Percentiles rank a stretch among this genome's conserved stretches.
Evolutionary conservation across 2,113 vertebrate species (phyloP).

Genomic region (Malurus alboscapulatus): DNA sequence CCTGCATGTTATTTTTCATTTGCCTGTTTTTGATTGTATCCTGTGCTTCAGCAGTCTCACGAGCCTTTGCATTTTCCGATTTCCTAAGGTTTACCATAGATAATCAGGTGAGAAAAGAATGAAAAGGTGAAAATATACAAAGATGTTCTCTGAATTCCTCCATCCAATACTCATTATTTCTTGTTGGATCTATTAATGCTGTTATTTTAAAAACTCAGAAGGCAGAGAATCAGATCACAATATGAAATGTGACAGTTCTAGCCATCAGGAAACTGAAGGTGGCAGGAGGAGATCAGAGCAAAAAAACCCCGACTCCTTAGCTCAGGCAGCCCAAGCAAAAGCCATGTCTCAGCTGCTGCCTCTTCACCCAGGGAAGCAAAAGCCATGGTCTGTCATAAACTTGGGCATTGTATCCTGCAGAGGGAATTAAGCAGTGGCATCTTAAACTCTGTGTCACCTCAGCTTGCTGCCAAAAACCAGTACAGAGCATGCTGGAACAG

Average conservation of each 20-base stretch:
- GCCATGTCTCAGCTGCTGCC: neutral
- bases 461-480: neutral
- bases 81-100: neutral
- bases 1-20: neutral
- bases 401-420: neutral
- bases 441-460: neutral
- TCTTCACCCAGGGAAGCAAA: neutral
- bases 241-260: neutral
- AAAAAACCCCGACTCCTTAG: neutral
- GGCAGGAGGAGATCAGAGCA: neutral
- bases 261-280: neutral
- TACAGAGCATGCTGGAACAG: neutral
- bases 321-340: neutral
- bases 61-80: neutral
- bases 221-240: neutral
- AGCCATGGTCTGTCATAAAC: neutral
- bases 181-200: neutral
- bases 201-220: neutral
- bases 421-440: neutral
- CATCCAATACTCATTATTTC: neutral
- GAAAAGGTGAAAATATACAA: neutral
- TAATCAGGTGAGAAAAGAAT: neutral
- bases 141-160: neutral
- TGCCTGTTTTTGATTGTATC: neutral
- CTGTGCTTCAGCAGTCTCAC: neutral